Evolutionary conservation across 2,113 vertebrate species (phyloP).

Genomic region (Oncorhynchus keta): DNA sequence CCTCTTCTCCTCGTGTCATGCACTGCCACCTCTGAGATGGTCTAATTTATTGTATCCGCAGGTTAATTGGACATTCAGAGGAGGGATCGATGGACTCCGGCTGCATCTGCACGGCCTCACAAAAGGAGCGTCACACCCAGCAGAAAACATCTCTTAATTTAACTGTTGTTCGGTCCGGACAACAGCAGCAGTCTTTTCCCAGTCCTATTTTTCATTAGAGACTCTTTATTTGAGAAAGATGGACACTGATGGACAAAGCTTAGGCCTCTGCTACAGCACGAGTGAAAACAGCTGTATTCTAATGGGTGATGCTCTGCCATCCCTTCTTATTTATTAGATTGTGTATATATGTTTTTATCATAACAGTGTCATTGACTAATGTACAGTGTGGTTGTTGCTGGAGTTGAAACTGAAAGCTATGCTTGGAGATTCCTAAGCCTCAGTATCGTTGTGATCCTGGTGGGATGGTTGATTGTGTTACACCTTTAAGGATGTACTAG

Average conservation of each 20-base stretch:
- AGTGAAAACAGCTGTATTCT: constrained; percentile 53
- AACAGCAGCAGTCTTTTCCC: constrained; percentile 21
- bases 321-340: constrained; percentile 70
- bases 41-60: constrained; percentile 51
- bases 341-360: constrained; percentile 67
- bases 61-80: constrained; percentile 56
- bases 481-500: not conserved
- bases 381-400: constrained; percentile 46
- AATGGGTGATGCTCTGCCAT: constrained; percentile 24
- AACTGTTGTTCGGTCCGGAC: constrained; percentile 27
- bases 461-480: constrained; percentile 29
- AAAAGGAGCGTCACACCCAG: constrained; percentile 25
- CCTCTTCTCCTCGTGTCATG: constrained; percentile 9
- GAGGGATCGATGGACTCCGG: constrained; percentile 36
- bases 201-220: constrained; percentile 37
- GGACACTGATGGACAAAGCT: constrained; percentile 57
- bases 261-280: constrained; percentile 17
- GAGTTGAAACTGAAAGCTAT: constrained; percentile 30
- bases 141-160: constrained; percentile 36
- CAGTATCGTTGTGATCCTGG: constrained; percentile 11
- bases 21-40: constrained; percentile 23
- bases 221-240: constrained; percentile 48
- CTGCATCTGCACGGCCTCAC: constrained; percentile 18
- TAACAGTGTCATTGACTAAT: constrained; percentile 46
- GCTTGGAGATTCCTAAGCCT: constrained; percentile 4